phyloP scores from a whole-genome alignment of 2,888 invertebrate species.

The Peribatodes rhomboidaria region DNA sequence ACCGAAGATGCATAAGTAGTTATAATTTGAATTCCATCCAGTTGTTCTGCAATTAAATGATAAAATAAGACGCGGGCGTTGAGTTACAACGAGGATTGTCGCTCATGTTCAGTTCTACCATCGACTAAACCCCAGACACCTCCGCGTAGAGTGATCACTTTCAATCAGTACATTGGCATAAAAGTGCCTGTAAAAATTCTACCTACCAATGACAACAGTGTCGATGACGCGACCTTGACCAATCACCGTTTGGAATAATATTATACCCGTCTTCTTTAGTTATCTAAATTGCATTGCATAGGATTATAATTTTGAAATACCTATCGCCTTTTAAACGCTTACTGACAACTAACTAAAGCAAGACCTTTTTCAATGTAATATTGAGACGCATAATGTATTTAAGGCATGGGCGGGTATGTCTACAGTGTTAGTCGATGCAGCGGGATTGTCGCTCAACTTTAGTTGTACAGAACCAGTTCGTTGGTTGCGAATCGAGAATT shows the following conservation, averaged over 20 bases:
- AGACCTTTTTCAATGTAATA: too few relatives aligned
- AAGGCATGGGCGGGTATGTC: too few relatives aligned
- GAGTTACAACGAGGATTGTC: conserved; percentile 55
- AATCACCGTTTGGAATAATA: background rate
- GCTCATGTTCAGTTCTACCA: conserved; percentile 45
- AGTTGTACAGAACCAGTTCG: conserved; percentile 71
- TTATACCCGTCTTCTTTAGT: too few relatives aligned
- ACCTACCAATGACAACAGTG: background rate
- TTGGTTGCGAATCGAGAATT: conserved; percentile 67
- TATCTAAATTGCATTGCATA: too few relatives aligned
- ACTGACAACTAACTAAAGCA: too few relatives aligned
- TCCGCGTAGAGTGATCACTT: background rate
- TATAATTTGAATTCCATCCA: conserved; percentile 48
- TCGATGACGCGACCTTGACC: background rate
- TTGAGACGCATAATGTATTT: too few relatives aligned
- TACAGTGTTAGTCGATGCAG: conserved; percentile 43
- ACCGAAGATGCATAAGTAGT: conserved; percentile 36
- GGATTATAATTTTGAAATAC: too few relatives aligned
- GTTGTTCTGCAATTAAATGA: conserved; percentile 56
- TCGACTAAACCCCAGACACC: background rate
- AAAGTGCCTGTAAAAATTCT: background rate
- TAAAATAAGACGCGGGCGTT: conserved; percentile 62
- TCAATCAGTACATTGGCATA: background rate
- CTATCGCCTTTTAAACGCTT: too few relatives aligned
- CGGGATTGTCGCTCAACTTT: conserved; percentile 53